These are phyloP conservation scores for Tethya wilhelma DNA, from an alignment of 37 sponge, comb jelly and placozoan genomes.

Conservation along the genomic window DNA sequence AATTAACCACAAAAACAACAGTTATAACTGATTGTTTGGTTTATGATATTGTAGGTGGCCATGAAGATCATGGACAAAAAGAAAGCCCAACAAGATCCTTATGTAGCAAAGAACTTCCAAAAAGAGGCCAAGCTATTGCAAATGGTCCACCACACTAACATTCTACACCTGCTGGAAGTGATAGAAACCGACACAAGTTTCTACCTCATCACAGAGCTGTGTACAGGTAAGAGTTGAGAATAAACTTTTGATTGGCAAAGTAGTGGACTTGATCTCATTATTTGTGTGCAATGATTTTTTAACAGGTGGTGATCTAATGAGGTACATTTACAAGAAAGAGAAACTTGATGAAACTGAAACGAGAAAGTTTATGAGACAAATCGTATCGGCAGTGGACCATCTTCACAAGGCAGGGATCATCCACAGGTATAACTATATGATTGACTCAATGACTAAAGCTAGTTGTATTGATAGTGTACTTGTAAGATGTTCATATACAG, in stretches of 20 bases:
- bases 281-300: not conserved
- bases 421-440: constrained; percentile 92
- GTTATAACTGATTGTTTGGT: too few species aligned
- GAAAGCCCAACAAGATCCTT: constrained; percentile 72
- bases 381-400: constrained; percentile 96
- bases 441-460: too few species aligned
- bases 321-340: constrained; percentile 81
- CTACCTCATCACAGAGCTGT: constrained; percentile 91
- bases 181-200: constrained; percentile 96
- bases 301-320: constrained; percentile 94
- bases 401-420: constrained; percentile 88
- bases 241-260: too few species aligned
- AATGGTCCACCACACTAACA: constrained; percentile 80
- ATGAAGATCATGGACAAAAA: constrained; percentile 94
- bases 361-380: constrained; percentile 91
- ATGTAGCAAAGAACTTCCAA: constrained; percentile 81
- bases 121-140: constrained; percentile 90
- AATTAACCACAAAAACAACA: too few species aligned
- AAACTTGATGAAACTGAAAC: constrained; percentile 79
- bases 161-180: constrained; percentile 87
- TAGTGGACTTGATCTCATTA: too few species aligned
- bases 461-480: too few species aligned
- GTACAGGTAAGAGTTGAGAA: too few species aligned
- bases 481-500: too few species aligned
- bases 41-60: constrained; percentile 93